Evolutionary conservation across 2,113 vertebrate genomes (phyloP).

Genomic region (Oreochromis niloticus): DNA sequence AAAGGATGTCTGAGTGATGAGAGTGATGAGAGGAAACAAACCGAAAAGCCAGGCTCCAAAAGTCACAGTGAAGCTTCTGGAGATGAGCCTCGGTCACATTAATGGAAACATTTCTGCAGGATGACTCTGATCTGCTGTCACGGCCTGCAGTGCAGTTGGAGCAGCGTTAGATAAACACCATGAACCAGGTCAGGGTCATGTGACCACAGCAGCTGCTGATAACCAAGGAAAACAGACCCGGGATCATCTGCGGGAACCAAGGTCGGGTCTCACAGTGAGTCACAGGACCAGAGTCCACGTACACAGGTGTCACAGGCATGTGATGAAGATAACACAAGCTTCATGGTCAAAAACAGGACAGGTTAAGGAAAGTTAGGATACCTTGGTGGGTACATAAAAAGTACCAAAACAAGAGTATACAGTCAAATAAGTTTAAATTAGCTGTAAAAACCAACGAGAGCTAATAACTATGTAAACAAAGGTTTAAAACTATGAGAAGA

Average conservation of each 20-base stretch:
- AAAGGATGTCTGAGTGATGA: neutral
- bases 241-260: neutral
- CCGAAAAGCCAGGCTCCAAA: neutral
- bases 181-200: neutral
- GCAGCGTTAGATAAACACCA: neutral
- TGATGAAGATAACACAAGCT: neutral
- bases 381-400: neutral
- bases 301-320: neutral
- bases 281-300: neutral
- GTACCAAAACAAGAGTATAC: neutral
- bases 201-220: constrained; percentile 1
- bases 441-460: neutral
- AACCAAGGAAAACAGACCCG: neutral
- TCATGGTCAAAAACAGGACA: neutral
- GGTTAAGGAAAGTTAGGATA: rapidly evolving
- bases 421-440: neutral
- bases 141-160: neutral
- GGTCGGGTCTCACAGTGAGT: neutral
- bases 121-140: neutral
- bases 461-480: neutral
- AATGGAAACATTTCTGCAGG: neutral
- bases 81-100: neutral
- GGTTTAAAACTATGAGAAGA: rapidly evolving
- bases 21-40: neutral
- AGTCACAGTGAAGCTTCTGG: neutral